phyloP scores from a whole-genome alignment of 2,113 vertebrate species.

The Bostrychus sinensis region DNA sequence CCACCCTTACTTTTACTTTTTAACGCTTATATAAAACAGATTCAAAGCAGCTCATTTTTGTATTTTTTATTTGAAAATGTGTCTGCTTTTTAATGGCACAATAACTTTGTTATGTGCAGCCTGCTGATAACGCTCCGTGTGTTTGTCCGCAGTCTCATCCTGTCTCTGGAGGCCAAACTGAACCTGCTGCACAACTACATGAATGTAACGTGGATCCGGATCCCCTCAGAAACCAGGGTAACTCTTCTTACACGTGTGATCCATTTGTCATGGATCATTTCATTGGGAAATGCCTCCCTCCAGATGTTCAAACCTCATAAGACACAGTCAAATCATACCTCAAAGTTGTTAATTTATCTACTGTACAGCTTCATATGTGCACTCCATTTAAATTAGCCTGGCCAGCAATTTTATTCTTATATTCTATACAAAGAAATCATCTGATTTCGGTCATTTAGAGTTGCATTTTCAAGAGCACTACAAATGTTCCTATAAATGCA shows the following conservation, averaged over 20 bases:
- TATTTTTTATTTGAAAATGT: no score
- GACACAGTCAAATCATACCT: conserved; percentile 18
- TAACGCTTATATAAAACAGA: no score
- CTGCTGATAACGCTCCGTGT: conserved; percentile 25
- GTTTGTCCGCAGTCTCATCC: conserved; percentile 86
- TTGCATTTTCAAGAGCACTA: no score
- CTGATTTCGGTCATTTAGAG: no score
- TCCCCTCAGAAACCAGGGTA: conserved; percentile 98
- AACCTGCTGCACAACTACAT: conserved; percentile 99
- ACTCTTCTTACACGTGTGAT: conserved; percentile 27
- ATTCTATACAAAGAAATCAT: no score
- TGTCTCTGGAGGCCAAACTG: conserved; percentile 98
- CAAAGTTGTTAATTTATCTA: background rate
- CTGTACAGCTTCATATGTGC: background rate
- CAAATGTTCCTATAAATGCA: no score
- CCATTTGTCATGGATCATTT: conserved; percentile 36
- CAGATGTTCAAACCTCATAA: conserved; percentile 47
- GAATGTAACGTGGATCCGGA: conserved; percentile 99
- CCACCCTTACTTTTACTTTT: no score
- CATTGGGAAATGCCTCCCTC: conserved; percentile 17
- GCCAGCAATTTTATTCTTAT: no score
- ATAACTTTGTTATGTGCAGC: background rate
- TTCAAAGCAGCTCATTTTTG: no score
- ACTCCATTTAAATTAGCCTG: background rate
- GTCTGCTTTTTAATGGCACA: background rate